A percentile compares a stretch with the other conserved stretches of the same genome.
Conservation (phyloP, 2,888 invertebrate species). For the Hipparchia semele region DNA sequence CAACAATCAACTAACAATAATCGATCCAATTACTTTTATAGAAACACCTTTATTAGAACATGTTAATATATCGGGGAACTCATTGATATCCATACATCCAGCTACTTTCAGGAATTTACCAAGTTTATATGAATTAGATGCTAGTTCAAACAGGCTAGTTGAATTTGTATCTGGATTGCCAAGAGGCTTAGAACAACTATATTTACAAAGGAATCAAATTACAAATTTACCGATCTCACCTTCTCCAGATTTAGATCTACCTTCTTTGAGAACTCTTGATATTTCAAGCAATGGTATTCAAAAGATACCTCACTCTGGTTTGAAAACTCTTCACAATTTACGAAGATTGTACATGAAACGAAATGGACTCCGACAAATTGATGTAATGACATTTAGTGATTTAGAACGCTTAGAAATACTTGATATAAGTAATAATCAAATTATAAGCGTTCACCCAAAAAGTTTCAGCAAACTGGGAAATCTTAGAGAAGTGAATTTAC, state of each 20-base stretch:
- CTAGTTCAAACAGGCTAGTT: slow-evolving; percentile 87
- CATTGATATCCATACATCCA: slow-evolving; percentile 87
- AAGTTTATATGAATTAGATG: slow-evolving; percentile 90
- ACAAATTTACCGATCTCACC: slow-evolving; percentile 84
- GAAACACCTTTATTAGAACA: slow-evolving; percentile 89
- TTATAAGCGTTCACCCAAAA: slow-evolving; percentile 85
- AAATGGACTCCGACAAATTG: slow-evolving; percentile 88
- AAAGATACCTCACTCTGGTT: slow-evolving; percentile 85
- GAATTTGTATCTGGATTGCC: slow-evolving; percentile 91
- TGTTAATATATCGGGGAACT: slow-evolving; percentile 90
- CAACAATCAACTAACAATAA: slow-evolving; percentile 86
- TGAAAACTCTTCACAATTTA: slow-evolving; percentile 86
- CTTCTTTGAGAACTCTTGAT: slow-evolving; percentile 88
- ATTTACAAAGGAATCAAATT: slow-evolving; percentile 88
- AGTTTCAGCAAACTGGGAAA: slow-evolving; percentile 85
- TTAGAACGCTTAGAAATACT: slow-evolving; percentile 87
- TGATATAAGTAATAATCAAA: slow-evolving; percentile 89
- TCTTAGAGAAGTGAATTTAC: slow-evolving; percentile 88
- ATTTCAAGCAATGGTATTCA: slow-evolving; percentile 89
- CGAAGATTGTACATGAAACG: slow-evolving; percentile 87
- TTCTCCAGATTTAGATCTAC: slow-evolving; percentile 87
- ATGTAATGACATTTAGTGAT: slow-evolving; percentile 87
- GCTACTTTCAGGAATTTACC: slow-evolving; percentile 89
- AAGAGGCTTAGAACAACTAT: slow-evolving; percentile 88
- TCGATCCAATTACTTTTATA: slow-evolving; percentile 89